A percentile compares a stretch with the other conserved stretches of the same genome.
Conservation (phyloP, 30 jellyfish, hydroid and myxozoan species). For the Clytia hemisphaerica region DNA sequence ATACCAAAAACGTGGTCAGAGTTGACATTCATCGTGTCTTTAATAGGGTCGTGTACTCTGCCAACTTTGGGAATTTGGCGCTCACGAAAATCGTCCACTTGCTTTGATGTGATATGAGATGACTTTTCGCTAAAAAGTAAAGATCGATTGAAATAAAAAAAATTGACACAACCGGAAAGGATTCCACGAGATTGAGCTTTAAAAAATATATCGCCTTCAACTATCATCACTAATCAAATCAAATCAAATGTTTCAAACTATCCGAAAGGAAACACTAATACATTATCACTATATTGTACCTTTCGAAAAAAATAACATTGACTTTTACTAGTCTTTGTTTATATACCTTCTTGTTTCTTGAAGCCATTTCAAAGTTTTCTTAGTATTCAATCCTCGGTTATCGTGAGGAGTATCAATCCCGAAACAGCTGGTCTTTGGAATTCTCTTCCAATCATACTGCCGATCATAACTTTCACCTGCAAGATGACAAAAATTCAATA, state of each 20-base stretch:
- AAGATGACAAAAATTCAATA: no score
- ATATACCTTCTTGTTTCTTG: slow-evolving; percentile 70
- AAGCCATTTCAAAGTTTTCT: slow-evolving; percentile 78
- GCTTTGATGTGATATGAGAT: slow-evolving; percentile 60
- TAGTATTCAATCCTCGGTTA: slow-evolving; percentile 76
- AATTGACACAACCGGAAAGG: no score
- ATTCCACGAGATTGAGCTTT: no score
- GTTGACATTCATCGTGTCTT: slow-evolving; percentile 63
- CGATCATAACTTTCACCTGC: slow-evolving; percentile 86
- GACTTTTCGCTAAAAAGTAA: slow-evolving; percentile 52
- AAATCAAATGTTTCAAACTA: no score
- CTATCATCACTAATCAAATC: no score
- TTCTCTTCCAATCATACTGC: slow-evolving; percentile 73
- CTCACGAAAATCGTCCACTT: slow-evolving; percentile 83
- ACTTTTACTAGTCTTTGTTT: no score
- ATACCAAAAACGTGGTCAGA: slow-evolving; percentile 83
- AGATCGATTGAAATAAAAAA: no score
- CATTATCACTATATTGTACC: no score
- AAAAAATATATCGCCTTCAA: no score
- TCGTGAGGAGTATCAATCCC: slow-evolving; percentile 98
- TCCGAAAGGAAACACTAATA: no score
- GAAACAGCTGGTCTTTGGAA: slow-evolving; percentile 71
- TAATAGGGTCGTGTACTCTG: slow-evolving; percentile 81
- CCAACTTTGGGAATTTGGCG: slow-evolving; percentile 88
- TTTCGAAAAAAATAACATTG: no score